phyloP scores from a whole-genome alignment of 2,888 invertebrate species.

The Latrodectus elegans region DNA sequence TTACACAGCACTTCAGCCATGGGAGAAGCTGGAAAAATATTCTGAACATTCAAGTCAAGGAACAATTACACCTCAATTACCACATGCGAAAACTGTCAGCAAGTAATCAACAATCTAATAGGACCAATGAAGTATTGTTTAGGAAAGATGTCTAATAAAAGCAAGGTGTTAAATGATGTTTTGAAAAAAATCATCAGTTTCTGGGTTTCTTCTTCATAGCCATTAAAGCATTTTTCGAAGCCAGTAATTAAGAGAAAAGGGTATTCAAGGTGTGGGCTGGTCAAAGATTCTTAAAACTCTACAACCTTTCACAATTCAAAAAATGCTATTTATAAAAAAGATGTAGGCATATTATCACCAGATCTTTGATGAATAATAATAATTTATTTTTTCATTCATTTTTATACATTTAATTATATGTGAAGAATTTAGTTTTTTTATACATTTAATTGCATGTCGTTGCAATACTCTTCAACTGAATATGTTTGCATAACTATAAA shows the following conservation, averaged over 20 bases:
- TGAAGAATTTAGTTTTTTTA: no score
- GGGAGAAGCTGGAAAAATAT: not conserved
- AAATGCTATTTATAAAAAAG: no score
- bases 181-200: slow-evolving; percentile 10
- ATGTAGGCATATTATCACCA: no score
- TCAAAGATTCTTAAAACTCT: no score
- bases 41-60: not conserved
- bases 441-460: no score
- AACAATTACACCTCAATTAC: slow-evolving; percentile 58
- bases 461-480: no score
- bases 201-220: not conserved
- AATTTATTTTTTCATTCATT: no score
- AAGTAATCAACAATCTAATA: slow-evolving; percentile 8
- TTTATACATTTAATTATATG: no score
- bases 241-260: slow-evolving; percentile 33
- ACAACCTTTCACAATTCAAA: no score
- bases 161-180: slow-evolving; percentile 25
- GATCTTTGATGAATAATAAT: no score
- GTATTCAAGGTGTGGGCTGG: slow-evolving; percentile 7
- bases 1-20: no score
- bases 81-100: slow-evolving; percentile 49
- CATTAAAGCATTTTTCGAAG: slow-evolving; percentile 34
- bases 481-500: no score
- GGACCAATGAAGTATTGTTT: slow-evolving; percentile 23
- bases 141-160: not conserved